Evolutionary conservation across 1,140 invertebrate genomes (phyloP), one percentile per base, ranked within the genome.

Genomic region (Aphis gossypii): DNA sequence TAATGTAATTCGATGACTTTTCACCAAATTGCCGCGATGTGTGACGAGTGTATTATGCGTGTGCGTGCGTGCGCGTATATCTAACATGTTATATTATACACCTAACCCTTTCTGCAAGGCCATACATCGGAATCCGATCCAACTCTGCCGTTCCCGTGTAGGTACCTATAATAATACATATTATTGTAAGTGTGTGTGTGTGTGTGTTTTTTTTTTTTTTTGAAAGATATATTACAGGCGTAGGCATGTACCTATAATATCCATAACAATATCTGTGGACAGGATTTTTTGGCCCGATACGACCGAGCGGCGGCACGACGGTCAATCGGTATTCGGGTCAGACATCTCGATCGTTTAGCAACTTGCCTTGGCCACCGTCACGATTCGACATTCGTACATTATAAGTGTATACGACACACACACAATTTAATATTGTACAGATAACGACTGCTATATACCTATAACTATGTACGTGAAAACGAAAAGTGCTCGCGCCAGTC

Each of bases 271-370:
- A 56, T 46, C 87, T 87, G n/a, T 41, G 35, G 89, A 90, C 38
- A 44, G 89, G 89, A 90, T 90, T 68, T 90, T 90, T 25, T 56
- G 60, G 82, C 56, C 46, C 25, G 90, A 92, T 92, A 92, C 90
- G 76, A 51, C 90, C 30, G n/a, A 48, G n/a, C 60, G 90, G 68
- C 68, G n/a, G 76, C 90, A 92, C 60, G 90, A 92, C 90, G 90
- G 90, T 82, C 90, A 92, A 92, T 92, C 38, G 90, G 90, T 92
- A 92, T 92, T 92, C 90, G 90, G 90, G 90, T 92, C 90, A 92
- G 51, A 82, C 90, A 48, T 92, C 68, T 92, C 30, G 90, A 76
- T 46, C 90, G 90, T 92, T 83, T 83, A 92, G 68, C 68, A 92
- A 92, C 90, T 92, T 35, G 68, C 90, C 90, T 92, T 92, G 90